Base-by-base conservation (phyloP, 2,113 vertebrate species). In the Callospermophilus lateralis region DNA sequence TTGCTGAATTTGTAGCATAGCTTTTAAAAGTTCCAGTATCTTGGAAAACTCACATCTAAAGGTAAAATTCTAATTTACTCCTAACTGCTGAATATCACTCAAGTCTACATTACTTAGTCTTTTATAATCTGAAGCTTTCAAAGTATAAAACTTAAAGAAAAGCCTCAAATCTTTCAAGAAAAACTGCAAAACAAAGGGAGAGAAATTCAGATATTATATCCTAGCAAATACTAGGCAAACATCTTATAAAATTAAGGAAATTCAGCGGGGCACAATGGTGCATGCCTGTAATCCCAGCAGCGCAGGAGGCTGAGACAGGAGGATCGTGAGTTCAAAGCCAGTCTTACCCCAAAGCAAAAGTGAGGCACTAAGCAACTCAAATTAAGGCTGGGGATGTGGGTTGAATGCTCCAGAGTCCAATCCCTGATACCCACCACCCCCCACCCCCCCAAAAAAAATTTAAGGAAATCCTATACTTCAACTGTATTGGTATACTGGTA, bases 201-300 rank as follows among this genome's bases (percentile, higher is more conserved):
- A 37, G 39, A 84, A 81, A 55, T 42, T 1, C 17, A 93, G 8
- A 5, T 17, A 7, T 84, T 90, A 30, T 37, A 86, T 51, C 55
- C 45, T 65, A 80, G 20, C n/a, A 89, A 93, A 79, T 51, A 86
- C 30, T 79, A 87, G 70, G 30, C 22, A 84, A 65, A 20, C 10
- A 73, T 51, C 39, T 89, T n/a, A 73, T 19, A 91, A 91, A 95
- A 93, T 39, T 28, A 96, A 94, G 24, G 37, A 77, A 91, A 61
- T 34, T 34, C 12, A 53, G 12, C 51, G 0, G 16, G 16, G 51
- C 11, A 16, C 51, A 53, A 15, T 53, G 51, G 51, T 16, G 15
- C 15, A 53, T 53, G 51, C 15, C 51, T 53, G 16, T 53, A 16
- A 53, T 53, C 51, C 51, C 51, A 53, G 51, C 4, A 15, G 15